Percentiles rank a stretch among this genome's conserved stretches.
Evolutionary conservation across 2,888 invertebrate species (phyloP).

Genomic region (Chorisops tibialis): DNA sequence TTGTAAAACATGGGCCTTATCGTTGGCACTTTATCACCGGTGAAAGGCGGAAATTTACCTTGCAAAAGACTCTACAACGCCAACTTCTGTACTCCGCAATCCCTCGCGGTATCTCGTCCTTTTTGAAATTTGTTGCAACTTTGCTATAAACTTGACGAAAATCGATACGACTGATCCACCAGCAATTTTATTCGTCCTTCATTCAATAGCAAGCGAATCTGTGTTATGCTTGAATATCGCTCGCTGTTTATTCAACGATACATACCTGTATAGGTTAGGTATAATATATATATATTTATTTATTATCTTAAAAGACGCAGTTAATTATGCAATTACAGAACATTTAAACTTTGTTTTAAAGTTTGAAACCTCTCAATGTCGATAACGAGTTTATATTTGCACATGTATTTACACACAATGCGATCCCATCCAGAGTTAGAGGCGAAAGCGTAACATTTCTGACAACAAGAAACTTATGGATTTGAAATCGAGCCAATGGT

Average conservation of each 20-base stretch:
- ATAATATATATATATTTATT: conserved; percentile 22
- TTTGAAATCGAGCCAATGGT: no score
- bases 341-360: conserved; percentile 16
- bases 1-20: conserved; percentile 23
- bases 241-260: neutral
- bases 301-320: conserved; percentile 17
- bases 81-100: neutral
- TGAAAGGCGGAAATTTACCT: conserved; percentile 16
- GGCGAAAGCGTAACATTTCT: no score
- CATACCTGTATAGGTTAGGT: no score
- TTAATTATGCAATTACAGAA: conserved; percentile 23
- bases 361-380: neutral
- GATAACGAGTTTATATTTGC: no score
- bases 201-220: neutral
- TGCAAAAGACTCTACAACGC: neutral
- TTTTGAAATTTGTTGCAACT: neutral
- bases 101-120: neutral
- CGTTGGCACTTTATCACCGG: conserved; percentile 19
- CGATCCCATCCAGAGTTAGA: no score
- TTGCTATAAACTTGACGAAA: neutral
- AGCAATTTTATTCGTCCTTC: conserved; percentile 11
- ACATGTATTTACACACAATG: no score
- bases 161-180: conserved; percentile 12
- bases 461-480: no score
- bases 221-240: neutral